These are phyloP conservation scores for Variabilichromis moorii DNA, from an alignment of 2,113 vertebrate genomes.

Conservation along the genomic window DNA sequence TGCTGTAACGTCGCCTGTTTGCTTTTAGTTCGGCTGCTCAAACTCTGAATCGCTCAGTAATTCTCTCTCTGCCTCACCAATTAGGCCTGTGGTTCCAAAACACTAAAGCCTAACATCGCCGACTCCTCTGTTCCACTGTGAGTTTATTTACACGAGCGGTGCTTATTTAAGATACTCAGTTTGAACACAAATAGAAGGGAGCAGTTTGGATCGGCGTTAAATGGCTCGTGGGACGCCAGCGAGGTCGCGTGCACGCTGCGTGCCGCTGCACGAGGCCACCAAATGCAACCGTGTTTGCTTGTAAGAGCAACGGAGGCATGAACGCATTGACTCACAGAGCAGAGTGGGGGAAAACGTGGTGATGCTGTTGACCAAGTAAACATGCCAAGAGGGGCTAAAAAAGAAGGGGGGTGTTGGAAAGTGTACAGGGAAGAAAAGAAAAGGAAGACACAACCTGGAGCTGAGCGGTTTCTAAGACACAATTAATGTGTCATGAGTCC, in stretches of 20 bases:
- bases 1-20: conserved; percentile 11
- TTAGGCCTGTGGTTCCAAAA: conserved; percentile 58
- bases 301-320: conserved; percentile 11
- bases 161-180: conserved; percentile 71
- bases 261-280: background rate
- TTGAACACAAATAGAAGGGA: conserved; percentile 69
- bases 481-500: background rate
- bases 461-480: background rate
- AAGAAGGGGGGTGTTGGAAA: background rate
- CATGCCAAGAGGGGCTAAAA: background rate
- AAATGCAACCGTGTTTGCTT: conserved; percentile 21
- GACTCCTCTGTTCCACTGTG: conserved; percentile 28
- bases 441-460: background rate
- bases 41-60: conserved; percentile 31
- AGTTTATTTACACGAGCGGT: conserved; percentile 72
- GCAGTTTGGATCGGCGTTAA: conserved; percentile 47
- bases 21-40: background rate
- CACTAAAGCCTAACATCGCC: conserved; percentile 50
- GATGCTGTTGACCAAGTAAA: conserved; percentile 33
- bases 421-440: background rate
- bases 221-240: conserved; percentile 10
- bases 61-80: conserved; percentile 34
- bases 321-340: conserved; percentile 27
- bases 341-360: conserved; percentile 5
- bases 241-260: background rate